Evolutionary conservation across 1,140 invertebrate genomes (phyloP).

Genomic region (Ceratina japonica): DNA sequence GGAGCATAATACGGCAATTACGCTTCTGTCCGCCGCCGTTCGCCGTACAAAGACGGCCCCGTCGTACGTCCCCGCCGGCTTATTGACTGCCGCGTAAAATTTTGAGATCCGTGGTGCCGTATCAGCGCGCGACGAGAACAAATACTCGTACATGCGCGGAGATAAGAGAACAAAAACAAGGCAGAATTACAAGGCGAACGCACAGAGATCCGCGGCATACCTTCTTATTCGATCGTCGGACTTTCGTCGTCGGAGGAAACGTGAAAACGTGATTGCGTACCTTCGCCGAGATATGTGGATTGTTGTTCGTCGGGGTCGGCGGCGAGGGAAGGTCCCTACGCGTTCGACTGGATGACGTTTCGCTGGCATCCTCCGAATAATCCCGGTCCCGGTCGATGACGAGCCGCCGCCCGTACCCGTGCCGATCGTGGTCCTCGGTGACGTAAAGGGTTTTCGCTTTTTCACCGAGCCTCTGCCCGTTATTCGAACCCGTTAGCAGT

Average conservation of each 20-base stretch:
- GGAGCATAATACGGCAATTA: constrained; percentile 63
- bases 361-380: constrained; percentile 38
- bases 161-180: constrained; percentile 43
- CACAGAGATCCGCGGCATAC: background rate
- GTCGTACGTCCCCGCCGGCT: constrained; percentile 13
- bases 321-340: constrained; percentile 59
- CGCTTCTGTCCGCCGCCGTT: constrained; percentile 31
- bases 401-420: constrained; percentile 43
- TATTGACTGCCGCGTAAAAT: constrained; percentile 30
- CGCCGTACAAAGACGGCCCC: constrained; percentile 49
- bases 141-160: background rate
- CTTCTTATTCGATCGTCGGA: too few relatives aligned
- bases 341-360: constrained; percentile 64
- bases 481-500: constrained; percentile 64
- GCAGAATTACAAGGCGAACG: background rate
- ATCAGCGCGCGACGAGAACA: constrained; percentile 15
- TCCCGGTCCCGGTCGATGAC: constrained; percentile 59
- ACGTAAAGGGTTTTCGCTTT: constrained; percentile 63
- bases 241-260: background rate
- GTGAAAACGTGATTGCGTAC: constrained; percentile 49
- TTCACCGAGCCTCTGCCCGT: constrained; percentile 65
- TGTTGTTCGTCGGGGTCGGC: constrained; percentile 50
- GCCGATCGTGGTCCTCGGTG: constrained; percentile 35
- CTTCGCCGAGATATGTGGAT: constrained; percentile 70
- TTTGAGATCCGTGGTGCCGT: constrained; percentile 12